Evolutionary conservation across 64 coral and sea anemone genomes (phyloP).

Genomic region (Actinia tenebrosa): DNA sequence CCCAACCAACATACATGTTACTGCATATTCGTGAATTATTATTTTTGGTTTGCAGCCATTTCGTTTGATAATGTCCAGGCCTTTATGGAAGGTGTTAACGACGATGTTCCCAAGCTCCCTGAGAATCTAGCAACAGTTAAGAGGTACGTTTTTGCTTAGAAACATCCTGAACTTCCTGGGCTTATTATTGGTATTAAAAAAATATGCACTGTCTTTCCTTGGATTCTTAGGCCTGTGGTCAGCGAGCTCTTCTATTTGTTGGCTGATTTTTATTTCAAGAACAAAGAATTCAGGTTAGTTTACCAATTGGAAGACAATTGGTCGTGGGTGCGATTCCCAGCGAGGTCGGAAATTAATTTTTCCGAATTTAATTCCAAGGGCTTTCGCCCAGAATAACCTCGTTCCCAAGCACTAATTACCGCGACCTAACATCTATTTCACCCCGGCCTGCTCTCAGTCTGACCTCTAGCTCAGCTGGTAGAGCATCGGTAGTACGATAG

Average conservation of each 20-base stretch:
- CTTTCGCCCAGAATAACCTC: too few species aligned
- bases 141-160: slow-evolving; percentile 39
- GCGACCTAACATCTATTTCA: too few species aligned
- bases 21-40: background rate
- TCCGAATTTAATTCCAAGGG: too few species aligned
- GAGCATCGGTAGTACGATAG: too few species aligned
- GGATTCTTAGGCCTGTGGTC: slow-evolving; percentile 72
- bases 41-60: slow-evolving; percentile 51
- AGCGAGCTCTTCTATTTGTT: slow-evolving; percentile 87
- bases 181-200: background rate
- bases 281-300: slow-evolving; percentile 96
- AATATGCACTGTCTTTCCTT: background rate
- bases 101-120: slow-evolving; percentile 83
- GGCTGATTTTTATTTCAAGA: slow-evolving; percentile 98
- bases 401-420: too few species aligned
- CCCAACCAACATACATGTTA: too few species aligned
- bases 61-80: slow-evolving; percentile 90
- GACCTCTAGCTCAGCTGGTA: too few species aligned
- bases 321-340: background rate
- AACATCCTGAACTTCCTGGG: background rate
- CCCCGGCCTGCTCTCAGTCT: too few species aligned
- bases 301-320: background rate
- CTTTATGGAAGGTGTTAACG: slow-evolving; percentile 82
- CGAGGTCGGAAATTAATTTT: too few species aligned
- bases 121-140: slow-evolving; percentile 37